Percentiles rank a stretch among this genome's conserved stretches.
phyloP scores from a whole-genome alignment of 2,797 vertebrate species.

The Dermochelys coriacea region DNA sequence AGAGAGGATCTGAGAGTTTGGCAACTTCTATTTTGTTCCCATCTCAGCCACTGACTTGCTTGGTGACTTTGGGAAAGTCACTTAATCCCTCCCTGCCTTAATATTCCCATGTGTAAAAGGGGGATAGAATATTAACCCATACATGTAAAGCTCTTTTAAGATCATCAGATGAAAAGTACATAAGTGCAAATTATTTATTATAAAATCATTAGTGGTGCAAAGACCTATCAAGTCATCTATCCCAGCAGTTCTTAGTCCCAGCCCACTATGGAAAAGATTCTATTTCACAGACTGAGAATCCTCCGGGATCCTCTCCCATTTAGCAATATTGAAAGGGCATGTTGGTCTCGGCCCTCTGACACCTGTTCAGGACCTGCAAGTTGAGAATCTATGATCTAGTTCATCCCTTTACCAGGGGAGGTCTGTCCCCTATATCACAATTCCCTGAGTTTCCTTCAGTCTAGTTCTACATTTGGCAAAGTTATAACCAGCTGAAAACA shows the following conservation, averaged over 20 bases:
- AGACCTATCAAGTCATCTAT: accelerated
- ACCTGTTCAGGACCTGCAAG: background rate
- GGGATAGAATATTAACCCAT: background rate
- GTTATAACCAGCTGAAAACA: background rate
- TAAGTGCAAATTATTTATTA: background rate
- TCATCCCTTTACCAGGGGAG: background rate
- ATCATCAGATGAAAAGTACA: background rate
- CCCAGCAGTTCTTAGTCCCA: background rate
- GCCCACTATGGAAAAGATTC: background rate
- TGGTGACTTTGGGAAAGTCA: background rate
- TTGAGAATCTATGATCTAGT: background rate
- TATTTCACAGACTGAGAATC: background rate
- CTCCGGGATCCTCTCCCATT: background rate
- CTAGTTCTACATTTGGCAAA: background rate
- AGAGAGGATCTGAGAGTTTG: background rate
- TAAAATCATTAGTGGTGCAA: background rate
- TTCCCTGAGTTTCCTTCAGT: background rate
- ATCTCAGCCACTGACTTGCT: background rate
- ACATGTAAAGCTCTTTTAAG: background rate
- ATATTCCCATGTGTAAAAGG: background rate
- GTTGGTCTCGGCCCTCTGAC: background rate
- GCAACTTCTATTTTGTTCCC: background rate
- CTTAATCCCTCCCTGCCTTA: background rate
- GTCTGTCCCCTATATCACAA: background rate
- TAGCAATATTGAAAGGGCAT: background rate